A percentile compares a stretch with the other conserved stretches of the same genome.
Conservation (phyloP, 1,140 invertebrate species). For the Ceratitis capitata region DNA sequence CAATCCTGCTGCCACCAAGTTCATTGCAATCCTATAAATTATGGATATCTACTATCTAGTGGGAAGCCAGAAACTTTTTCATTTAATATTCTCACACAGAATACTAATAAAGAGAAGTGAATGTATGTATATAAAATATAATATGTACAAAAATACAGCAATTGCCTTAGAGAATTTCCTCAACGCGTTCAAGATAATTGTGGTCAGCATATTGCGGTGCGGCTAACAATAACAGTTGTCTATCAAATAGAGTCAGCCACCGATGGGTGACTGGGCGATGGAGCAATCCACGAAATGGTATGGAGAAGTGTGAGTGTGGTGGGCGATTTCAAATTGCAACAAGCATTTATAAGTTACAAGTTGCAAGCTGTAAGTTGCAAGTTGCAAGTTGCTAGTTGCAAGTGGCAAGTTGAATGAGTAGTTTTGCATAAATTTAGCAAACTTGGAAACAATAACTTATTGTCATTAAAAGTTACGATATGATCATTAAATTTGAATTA, state of each 20-base stretch:
- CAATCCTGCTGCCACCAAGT: too few relatives aligned
- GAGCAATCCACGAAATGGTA: too few relatives aligned
- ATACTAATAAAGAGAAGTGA: too few relatives aligned
- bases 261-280: neutral
- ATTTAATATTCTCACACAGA: too few relatives aligned
- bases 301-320: neutral
- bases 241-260: neutral
- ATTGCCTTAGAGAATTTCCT: too few relatives aligned
- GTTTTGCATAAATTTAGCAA: slow-evolving; percentile 36
- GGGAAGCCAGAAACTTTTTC: too few relatives aligned
- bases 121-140: too few relatives aligned
- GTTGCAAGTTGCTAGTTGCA: neutral
- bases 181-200: neutral
- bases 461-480: slow-evolving; percentile 41
- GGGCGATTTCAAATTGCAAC: neutral
- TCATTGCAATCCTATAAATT: too few relatives aligned
- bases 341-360: neutral
- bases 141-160: too few relatives aligned
- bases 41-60: too few relatives aligned
- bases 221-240: neutral
- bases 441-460: slow-evolving; percentile 41
- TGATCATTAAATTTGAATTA: slow-evolving; percentile 41
- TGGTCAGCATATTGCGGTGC: neutral
- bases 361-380: neutral
- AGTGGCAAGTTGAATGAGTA: slow-evolving; percentile 11